Conservation (phyloP, 2,113 vertebrate genomes). For the Entelurus aequoreus region DNA sequence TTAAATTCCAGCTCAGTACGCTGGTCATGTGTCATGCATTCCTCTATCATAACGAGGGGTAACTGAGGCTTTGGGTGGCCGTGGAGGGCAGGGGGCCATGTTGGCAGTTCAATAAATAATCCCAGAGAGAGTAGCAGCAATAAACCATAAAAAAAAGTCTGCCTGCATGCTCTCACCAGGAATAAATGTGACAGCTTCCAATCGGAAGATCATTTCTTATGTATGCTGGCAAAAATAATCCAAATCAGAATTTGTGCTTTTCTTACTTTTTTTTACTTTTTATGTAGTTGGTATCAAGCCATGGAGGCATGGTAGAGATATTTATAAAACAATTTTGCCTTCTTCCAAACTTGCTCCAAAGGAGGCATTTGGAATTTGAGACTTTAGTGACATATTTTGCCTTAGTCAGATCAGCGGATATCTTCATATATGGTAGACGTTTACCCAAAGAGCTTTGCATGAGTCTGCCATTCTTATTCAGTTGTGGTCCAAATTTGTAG, state of each 20-base stretch:
- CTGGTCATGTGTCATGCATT: conserved; percentile 60
- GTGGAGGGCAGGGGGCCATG: conserved; percentile 44
- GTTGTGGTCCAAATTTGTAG: no score
- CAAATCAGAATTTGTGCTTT: conserved; percentile 6
- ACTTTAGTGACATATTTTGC: no score
- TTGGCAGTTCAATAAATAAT: conserved; percentile 72
- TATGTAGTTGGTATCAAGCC: not conserved
- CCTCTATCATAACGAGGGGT: conserved; percentile 51
- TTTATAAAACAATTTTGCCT: no score
- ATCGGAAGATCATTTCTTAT: conserved; percentile 31
- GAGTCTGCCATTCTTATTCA: no score
- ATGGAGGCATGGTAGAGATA: no score
- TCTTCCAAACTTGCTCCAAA: no score
- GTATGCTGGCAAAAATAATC: conserved; percentile 4
- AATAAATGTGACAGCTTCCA: conserved; percentile 38
- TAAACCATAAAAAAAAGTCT: conserved; percentile 67
- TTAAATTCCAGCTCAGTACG: conserved; percentile 51
- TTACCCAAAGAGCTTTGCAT: no score
- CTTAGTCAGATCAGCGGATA: no score
- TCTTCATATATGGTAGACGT: no score
- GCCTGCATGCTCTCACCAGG: conserved; percentile 39
- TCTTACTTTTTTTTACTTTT: not conserved
- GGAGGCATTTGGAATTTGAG: no score
- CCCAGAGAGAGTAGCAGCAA: conserved; percentile 60
- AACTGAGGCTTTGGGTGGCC: conserved; percentile 45